These are phyloP conservation scores for Pachycephus smyrnensis DNA, from an alignment of 2,888 invertebrate genomes.

Conservation along the genomic window DNA sequence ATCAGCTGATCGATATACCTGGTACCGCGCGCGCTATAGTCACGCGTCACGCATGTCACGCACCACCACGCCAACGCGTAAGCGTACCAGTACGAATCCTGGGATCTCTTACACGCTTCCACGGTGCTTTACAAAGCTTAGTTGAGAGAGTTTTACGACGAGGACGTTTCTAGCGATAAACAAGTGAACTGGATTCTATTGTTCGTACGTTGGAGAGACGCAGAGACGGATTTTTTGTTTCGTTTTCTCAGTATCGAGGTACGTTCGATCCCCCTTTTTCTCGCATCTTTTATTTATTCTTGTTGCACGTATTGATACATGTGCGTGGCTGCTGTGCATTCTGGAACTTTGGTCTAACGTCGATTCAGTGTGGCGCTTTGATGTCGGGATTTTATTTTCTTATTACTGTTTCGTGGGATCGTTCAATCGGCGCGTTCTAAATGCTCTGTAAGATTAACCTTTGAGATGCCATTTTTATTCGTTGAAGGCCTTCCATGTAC, in stretches of 20 bases:
- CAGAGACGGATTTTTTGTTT: not conserved
- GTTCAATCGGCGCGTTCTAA: not conserved
- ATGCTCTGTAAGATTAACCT: not conserved
- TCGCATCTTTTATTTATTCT: not conserved
- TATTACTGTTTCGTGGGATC: not conserved
- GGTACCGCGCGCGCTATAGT: conserved; percentile 5
- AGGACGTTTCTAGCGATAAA: not conserved
- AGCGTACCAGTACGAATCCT: not conserved
- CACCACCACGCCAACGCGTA: not conserved
- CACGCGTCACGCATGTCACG: conserved; percentile 16
- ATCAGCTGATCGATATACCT: conserved; percentile 64
- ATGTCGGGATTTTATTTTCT: not conserved
- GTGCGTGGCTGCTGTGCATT: not conserved
- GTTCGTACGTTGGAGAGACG: not conserved
- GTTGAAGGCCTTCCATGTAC: not conserved
- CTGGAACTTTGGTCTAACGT: not conserved
- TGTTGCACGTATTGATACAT: too few species aligned
- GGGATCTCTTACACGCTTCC: not conserved
- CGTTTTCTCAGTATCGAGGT: not conserved
- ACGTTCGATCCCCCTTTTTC: not conserved
- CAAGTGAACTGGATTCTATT: not conserved
- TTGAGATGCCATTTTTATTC: not conserved
- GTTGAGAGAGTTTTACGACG: not conserved
- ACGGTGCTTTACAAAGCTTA: not conserved
- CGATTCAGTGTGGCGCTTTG: not conserved